Evolutionary conservation across 2,113 vertebrate species (phyloP).

Genomic region (Tauraco erythrolophus): DNA sequence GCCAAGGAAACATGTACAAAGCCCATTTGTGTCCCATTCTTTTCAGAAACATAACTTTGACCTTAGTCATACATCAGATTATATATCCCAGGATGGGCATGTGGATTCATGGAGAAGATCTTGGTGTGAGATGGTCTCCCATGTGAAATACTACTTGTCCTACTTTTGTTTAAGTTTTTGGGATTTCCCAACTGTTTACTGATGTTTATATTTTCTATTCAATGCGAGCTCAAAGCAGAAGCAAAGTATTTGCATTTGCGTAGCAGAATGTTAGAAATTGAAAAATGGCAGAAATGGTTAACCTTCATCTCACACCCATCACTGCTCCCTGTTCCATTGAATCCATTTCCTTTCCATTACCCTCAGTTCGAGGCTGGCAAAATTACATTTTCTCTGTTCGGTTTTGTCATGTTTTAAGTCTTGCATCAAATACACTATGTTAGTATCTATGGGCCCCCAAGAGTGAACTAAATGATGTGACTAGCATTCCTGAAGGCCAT

Average conservation of each 20-base stretch:
- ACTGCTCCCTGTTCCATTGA: not conserved
- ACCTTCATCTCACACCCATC: not conserved
- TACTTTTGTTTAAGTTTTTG: not conserved
- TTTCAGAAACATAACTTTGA: not conserved
- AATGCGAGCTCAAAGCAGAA: not conserved
- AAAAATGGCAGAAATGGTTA: not conserved
- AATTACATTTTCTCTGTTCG: not conserved
- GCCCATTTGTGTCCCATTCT: not conserved
- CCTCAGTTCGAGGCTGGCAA: not conserved
- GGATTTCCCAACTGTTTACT: not conserved
- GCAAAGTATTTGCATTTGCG: not conserved
- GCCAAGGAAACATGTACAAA: not conserved
- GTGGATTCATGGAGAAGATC: not conserved
- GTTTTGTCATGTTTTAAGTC: not conserved
- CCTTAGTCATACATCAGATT: not conserved
- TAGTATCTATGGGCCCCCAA: not conserved
- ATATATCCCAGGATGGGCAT: not conserved
- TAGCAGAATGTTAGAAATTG: not conserved
- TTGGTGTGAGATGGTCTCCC: not conserved
- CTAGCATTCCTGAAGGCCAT: not conserved
- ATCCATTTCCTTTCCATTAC: not conserved
- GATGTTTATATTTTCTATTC: not conserved
- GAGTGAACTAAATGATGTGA: slow-evolving; percentile 20
- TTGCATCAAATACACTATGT: not conserved
- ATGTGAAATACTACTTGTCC: not conserved